Conservation (phyloP, 2,888 invertebrate species). For the Drosophila silvestris region DNA sequence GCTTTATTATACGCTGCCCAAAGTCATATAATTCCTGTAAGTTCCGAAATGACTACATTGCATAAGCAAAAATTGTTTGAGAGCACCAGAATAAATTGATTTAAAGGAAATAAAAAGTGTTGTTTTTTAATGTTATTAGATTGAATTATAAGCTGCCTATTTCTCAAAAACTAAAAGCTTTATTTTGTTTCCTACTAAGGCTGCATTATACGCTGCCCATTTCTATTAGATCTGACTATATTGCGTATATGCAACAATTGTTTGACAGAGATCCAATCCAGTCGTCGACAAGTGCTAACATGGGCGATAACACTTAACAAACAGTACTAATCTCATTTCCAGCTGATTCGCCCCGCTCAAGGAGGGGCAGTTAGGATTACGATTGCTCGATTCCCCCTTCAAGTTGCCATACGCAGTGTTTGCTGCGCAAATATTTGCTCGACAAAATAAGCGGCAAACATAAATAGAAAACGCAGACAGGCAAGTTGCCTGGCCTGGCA, state of each 20-base stretch:
- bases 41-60: not conserved
- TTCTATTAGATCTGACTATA: not conserved
- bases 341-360: constrained; percentile 39
- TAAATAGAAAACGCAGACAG: constrained; percentile 57
- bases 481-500: constrained; percentile 54
- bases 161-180: not conserved
- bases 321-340: constrained; percentile 71
- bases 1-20: not conserved
- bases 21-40: not conserved
- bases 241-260: constrained; percentile 60
- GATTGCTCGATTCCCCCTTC: constrained; percentile 28
- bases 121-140: not conserved
- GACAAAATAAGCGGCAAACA: constrained; percentile 71
- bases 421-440: constrained; percentile 74
- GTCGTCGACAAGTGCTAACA: constrained; percentile 73
- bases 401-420: constrained; percentile 25
- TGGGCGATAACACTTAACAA: constrained; percentile 74
- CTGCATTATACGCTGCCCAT: constrained; percentile 9
- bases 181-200: not conserved
- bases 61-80: not conserved
- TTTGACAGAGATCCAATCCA: constrained; percentile 53
- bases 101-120: not conserved
- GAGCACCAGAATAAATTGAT: not conserved
- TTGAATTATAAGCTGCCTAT: not conserved
- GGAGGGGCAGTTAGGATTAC: constrained; percentile 6